Evolutionary conservation across 2,113 vertebrate genomes (phyloP).

Genomic region (Ursus arctos): DNA sequence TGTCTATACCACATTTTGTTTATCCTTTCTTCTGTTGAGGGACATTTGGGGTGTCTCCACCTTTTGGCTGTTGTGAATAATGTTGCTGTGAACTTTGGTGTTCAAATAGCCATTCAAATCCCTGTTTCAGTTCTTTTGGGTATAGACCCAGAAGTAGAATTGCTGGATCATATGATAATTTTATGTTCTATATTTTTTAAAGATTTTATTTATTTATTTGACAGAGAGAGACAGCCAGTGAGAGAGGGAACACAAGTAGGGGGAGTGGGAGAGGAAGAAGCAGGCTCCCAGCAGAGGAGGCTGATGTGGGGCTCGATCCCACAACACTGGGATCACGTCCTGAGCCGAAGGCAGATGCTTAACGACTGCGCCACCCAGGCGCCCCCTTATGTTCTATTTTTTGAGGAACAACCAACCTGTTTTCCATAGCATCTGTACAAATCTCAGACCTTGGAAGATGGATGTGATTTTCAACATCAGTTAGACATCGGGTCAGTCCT

Average conservation of each 20-base stretch:
- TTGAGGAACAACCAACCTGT: neutral
- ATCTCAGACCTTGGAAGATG: neutral
- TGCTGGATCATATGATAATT: neutral
- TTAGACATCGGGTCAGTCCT: neutral
- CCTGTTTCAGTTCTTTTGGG: neutral
- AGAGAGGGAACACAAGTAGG: no score
- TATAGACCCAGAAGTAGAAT: neutral
- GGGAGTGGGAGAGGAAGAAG: no score
- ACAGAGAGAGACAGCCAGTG: no score
- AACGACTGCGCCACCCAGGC: no score
- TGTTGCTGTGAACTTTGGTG: neutral
- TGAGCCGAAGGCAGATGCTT: no score
- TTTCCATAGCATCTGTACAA: neutral
- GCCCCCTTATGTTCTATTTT: neutral
- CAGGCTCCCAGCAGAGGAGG: no score
- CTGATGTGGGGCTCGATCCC: no score
- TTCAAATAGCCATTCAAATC: neutral
- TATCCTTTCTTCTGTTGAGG: neutral
- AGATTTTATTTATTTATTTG: no score
- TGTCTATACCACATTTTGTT: neutral
- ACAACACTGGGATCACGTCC: no score
- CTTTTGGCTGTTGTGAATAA: neutral
- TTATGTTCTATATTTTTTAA: neutral
- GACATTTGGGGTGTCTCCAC: neutral
- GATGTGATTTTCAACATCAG: neutral